Conservation (phyloP, 1,140 invertebrate species). For the Ylistrum balloti region DNA sequence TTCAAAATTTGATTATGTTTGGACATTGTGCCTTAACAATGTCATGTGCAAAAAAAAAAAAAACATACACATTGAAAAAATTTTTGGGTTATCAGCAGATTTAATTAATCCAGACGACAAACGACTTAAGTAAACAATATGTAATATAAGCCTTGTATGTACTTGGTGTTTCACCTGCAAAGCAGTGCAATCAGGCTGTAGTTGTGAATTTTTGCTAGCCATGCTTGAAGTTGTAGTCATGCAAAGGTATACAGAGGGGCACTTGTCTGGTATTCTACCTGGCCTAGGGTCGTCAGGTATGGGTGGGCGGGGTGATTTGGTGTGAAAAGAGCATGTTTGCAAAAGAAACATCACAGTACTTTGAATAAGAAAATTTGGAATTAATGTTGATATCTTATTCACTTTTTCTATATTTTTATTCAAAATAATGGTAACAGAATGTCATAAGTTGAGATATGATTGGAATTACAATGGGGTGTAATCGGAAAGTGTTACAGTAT, state of each 20-base stretch:
- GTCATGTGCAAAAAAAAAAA: background rate
- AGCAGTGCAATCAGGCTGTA: background rate
- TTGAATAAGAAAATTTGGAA: background rate
- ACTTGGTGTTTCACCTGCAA: background rate
- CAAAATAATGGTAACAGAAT: too few relatives aligned
- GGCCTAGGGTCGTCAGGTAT: background rate
- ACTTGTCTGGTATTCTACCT: background rate
- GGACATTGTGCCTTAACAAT: background rate
- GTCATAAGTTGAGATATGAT: too few relatives aligned
- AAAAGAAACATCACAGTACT: background rate
- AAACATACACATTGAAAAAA: background rate
- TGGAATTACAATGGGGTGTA: too few relatives aligned
- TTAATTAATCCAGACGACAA: conserved; percentile 18
- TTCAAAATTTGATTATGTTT: background rate
- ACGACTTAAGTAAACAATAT: background rate
- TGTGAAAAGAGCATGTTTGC: background rate
- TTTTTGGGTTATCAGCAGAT: background rate
- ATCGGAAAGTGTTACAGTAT: too few relatives aligned
- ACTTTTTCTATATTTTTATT: too few relatives aligned
- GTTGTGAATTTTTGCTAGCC: background rate
- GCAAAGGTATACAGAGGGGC: background rate
- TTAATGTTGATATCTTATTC: too few relatives aligned
- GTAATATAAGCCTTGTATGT: background rate
- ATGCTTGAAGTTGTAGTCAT: background rate
- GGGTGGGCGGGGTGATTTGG: conserved; percentile 20